Evolutionary conservation across 1,140 invertebrate species (phyloP), one percentile per base, ranked within the genome.

Genomic region (Macrobrachium nipponense): DNA sequence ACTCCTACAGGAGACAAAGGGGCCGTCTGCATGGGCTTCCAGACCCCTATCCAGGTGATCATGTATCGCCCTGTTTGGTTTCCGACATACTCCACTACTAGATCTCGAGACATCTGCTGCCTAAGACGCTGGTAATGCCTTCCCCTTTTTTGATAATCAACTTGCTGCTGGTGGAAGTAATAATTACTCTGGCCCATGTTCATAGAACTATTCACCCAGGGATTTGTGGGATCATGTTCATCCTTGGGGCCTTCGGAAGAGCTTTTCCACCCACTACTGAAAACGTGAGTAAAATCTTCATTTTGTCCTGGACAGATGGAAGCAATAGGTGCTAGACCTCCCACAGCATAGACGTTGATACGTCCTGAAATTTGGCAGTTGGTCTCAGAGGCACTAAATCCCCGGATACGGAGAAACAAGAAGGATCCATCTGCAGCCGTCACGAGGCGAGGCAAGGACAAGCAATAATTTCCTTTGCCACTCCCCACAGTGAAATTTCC

Each of bases 271-370:
- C 88, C 88, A 44, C 78, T 89, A 58, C 88, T 89, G 68, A 89
- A 89, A n/a, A 87, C 86, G 58, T 87, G 78, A 23, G 84, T 78
- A 66, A 80, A 83, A 36, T 81, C 78, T 20, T 64, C 72, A 5
- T 84, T 79, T 18, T 58, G 15, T 20, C 70, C 83, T 12, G 88
- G 88, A 73, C 88, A 89, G 20, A 89, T 87, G 66, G 88, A 89
- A 51, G 88, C 88, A n/a, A 89, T 66, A 18, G 88, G 88, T 44
- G 86, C 80, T 18, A 87, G 66, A 36, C 79, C 86, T 23, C 88
- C 88, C 36, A 89, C 88, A 8, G 88, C 86, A 61, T 86, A 89
- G 36, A 89, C 84, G 59, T 89, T 89, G 78, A 89, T 89, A 62
- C 88, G 79, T 61, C 82, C 36, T 14, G 82, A 66, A 36, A 60